Evolutionary conservation across 2,888 invertebrate genomes (phyloP), one percentile per base, ranked within the genome.

Genomic region (Metacarcinus magister): DNA sequence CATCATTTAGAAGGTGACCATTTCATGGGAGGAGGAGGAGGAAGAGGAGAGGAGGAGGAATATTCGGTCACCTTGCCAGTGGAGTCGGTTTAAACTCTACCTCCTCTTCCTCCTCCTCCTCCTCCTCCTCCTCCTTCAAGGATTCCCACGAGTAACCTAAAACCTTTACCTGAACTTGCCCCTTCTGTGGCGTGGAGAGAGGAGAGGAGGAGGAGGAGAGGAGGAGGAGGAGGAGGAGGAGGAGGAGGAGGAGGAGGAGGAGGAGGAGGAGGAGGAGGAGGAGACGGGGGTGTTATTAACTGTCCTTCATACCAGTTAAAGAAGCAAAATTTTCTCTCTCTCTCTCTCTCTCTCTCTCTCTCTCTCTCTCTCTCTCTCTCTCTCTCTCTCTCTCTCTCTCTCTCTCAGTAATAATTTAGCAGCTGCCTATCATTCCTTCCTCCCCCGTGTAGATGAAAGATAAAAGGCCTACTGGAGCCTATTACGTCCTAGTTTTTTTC

Each of bases 321-420:
- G 5, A 48, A 48, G 13, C 13, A 48, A 48, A 13, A 8, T 48
- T 13, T 19, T 67, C 67, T 82, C 82, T 82, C 82, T 82, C 82
- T 82, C 82, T 82, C 82, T n/a, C 48, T 32, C 32, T 92, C 48
- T 92, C 32, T 46, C 28, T 92, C 48, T 92, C 46, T 46, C 48
- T 48, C 48, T 48, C 32, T 46, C 82, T 82, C 82, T 82, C 82
- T 82, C 82, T 82, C 82, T 82, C 82, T 82, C 82, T 82, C 82
- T 82, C 82, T 82, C 82, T 82, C 82, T 82, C 82, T 82, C 82
- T 82, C 82, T 82, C 82, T 82, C 82, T 82, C 82, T 82, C 82
- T 82, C 82, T 82, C 82, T 82, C 82, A 8, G 8, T 54, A 7
- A 8, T 13, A 8, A 7, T 54, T 13, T 54, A 7, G 7, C 54